A percentile compares a stretch with the other conserved stretches of the same genome.
Conservation (phyloP, 2,888 invertebrate species). For the Orgyia antiqua region DNA sequence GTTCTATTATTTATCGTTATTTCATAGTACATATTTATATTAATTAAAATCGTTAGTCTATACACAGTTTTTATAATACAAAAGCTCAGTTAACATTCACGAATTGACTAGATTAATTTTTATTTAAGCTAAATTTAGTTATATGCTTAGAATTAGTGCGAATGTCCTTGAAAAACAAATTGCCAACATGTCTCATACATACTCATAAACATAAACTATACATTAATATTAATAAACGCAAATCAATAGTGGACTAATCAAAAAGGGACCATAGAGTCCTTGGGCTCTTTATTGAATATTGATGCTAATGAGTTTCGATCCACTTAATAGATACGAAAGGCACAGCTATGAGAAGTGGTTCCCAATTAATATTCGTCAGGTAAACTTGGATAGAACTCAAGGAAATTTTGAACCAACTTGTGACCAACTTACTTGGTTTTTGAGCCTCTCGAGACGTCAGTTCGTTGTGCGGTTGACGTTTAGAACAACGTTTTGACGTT, state of each 20-base stretch:
- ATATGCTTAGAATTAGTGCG: too few relatives aligned
- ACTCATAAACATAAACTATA: too few relatives aligned
- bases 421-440: conserved; percentile 12
- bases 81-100: too few relatives aligned
- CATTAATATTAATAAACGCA: conserved; percentile 18
- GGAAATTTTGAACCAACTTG: conserved; percentile 3
- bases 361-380: conserved; percentile 27
- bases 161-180: too few relatives aligned
- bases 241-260: conserved; percentile 22
- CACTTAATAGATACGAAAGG: conserved; percentile 16
- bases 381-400: conserved; percentile 15
- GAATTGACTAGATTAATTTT: too few relatives aligned
- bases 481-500: conserved; percentile 17
- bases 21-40: too few relatives aligned
- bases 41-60: too few relatives aligned
- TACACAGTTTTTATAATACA: too few relatives aligned
- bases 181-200: too few relatives aligned
- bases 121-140: too few relatives aligned
- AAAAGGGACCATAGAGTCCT: conserved; percentile 17
- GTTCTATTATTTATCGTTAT: too few relatives aligned
- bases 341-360: conserved; percentile 10
- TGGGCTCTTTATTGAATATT: conserved; percentile 19
- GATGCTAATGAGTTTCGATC: conserved; percentile 17
- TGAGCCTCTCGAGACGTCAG: conserved; percentile 17
- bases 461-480: conserved; percentile 18